phyloP scores from a whole-genome alignment of 2,888 invertebrate genomes.

The Aspidiotus rigidus region DNA sequence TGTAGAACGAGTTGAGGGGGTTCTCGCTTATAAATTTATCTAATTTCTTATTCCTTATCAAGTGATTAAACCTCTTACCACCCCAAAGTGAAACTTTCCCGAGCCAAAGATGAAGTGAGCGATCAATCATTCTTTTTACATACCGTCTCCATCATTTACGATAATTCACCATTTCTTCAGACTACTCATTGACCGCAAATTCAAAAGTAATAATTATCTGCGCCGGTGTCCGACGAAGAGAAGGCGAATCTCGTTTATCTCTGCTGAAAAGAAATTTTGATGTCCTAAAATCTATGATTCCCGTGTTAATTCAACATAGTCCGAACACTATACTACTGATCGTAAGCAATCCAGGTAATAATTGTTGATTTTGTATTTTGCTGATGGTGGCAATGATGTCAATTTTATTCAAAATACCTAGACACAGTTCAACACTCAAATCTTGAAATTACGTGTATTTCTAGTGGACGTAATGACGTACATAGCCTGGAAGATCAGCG shows the following conservation, averaged over 20 bases:
- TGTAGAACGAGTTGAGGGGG: no score
- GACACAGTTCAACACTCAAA: no score
- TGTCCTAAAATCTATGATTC: conserved; percentile 76
- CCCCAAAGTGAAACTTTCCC: no score
- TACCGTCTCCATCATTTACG: no score
- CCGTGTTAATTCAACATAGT: conserved; percentile 68
- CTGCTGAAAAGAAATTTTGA: conserved; percentile 85
- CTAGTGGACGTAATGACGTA: conserved; percentile 80
- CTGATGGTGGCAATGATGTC: not conserved
- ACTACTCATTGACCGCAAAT: conserved; percentile 54
- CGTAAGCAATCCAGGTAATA: conserved; percentile 69
- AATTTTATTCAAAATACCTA: not conserved
- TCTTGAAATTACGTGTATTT: conserved; percentile 34
- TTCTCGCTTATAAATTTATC: no score
- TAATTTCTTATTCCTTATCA: no score
- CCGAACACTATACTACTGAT: conserved; percentile 76
- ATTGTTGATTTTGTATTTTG: no score
- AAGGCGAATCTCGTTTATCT: conserved; percentile 77
- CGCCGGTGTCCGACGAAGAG: conserved; percentile 84
- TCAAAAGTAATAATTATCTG: conserved; percentile 81
- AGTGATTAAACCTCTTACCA: no score
- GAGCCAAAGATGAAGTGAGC: no score
- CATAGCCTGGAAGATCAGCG: conserved; percentile 90
- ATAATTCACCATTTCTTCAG: not conserved
- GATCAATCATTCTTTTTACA: no score